These are phyloP conservation scores for Halcyon leucocephala DNA, from an alignment of 2,797 vertebrate genomes.

Conservation along the genomic window DNA sequence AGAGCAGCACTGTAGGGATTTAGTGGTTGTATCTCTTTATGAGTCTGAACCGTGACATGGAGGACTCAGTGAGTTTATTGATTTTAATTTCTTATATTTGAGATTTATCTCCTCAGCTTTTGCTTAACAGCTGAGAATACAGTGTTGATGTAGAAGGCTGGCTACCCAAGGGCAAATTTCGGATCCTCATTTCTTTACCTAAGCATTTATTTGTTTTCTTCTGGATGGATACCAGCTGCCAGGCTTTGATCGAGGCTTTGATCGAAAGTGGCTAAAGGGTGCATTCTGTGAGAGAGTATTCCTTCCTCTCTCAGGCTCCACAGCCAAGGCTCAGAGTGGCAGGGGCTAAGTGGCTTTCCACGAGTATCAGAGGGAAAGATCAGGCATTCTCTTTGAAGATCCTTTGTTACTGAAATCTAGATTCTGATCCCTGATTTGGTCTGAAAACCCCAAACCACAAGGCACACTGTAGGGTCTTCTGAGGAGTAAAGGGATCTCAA, in stretches of 20 bases:
- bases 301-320: not conserved
- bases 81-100: constrained; percentile 69
- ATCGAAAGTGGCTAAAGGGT: not conserved
- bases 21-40: constrained; percentile 45
- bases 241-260: constrained; percentile 51
- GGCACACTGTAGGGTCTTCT: not conserved
- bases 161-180: constrained; percentile 20
- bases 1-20: constrained; percentile 38
- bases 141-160: not conserved
- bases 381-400: constrained; percentile 14
- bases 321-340: not conserved
- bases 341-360: not conserved
- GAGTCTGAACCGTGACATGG: constrained; percentile 44
- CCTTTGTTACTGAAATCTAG: not conserved
- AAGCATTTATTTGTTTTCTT: not conserved
- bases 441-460: not conserved
- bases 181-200: constrained; percentile 18
- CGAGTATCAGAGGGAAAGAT: not conserved
- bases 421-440: not conserved
- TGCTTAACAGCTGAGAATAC: constrained; percentile 20
- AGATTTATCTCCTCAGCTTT: constrained; percentile 47
- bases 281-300: not conserved
- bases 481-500: not conserved
- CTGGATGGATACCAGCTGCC: not conserved
- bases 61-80: constrained; percentile 34